phyloP scores from a whole-genome alignment of 2,113 vertebrate species.

The Cebidichthys violaceus region DNA sequence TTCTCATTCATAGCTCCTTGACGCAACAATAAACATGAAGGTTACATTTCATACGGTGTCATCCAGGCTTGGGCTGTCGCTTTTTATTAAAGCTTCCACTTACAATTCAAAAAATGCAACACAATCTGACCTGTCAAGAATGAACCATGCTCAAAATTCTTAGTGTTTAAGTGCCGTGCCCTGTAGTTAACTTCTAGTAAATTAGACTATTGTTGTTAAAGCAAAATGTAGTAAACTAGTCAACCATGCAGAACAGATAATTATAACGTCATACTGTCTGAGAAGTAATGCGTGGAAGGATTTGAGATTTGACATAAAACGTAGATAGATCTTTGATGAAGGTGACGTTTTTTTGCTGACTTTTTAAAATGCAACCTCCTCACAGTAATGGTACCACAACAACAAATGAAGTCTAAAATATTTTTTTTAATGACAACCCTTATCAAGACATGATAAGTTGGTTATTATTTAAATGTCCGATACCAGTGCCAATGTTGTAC shows the following conservation, averaged over 20 bases:
- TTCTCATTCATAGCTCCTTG: slow-evolving; percentile 5
- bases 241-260: neutral
- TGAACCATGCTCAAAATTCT: neutral
- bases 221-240: neutral
- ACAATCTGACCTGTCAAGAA: neutral
- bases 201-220: neutral
- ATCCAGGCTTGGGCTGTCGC: neutral
- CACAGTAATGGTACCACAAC: neutral
- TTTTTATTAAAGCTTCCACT: neutral
- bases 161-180: neutral
- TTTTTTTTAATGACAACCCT: neutral
- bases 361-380: neutral
- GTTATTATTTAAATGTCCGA: neutral
- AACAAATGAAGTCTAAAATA: neutral
- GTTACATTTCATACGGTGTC: neutral
- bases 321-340: neutral
- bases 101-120: neutral
- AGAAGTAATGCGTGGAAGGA: neutral
- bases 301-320: neutral
- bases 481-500: neutral
- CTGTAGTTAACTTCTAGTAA: neutral
- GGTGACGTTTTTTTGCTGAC: neutral
- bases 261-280: neutral
- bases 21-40: slow-evolving; percentile 5
- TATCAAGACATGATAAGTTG: neutral